phyloP scores from a whole-genome alignment of 2,113 vertebrate genomes.

The Spea bombifrons region DNA sequence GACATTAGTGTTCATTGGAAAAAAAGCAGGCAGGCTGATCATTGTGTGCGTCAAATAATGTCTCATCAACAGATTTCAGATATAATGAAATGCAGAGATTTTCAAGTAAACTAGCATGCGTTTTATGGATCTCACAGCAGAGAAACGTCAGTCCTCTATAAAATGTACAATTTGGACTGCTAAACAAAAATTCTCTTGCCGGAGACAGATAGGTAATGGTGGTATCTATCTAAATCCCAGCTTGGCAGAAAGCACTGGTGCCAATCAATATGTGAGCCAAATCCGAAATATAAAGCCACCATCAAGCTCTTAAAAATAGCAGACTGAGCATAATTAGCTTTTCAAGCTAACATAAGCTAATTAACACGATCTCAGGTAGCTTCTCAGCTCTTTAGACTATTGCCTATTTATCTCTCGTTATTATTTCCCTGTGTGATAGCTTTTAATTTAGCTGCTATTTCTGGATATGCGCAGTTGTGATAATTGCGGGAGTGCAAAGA shows the following conservation, averaged over 20 bases:
- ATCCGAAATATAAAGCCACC: slow-evolving; percentile 3
- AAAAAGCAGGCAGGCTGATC: no score
- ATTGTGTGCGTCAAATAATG: no score
- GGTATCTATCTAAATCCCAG: background rate
- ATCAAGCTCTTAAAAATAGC: slow-evolving; percentile 23
- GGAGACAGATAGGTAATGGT: slow-evolving; percentile 22
- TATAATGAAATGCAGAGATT: no score
- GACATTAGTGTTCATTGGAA: no score
- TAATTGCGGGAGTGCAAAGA: slow-evolving; percentile 2
- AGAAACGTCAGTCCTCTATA: background rate
- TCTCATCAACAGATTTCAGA: no score
- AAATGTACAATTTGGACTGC: slow-evolving; percentile 26
- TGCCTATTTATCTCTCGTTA: slow-evolving; percentile 8
- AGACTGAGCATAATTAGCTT: slow-evolving; percentile 30
- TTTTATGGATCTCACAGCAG: slow-evolving; percentile 5
- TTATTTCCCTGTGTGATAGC: slow-evolving; percentile 14
- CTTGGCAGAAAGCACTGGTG: background rate
- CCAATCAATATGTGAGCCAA: slow-evolving; percentile 32
- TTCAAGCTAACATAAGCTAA: slow-evolving; percentile 31
- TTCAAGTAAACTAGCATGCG: no score
- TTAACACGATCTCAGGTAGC: slow-evolving; percentile 20
- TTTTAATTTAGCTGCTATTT: slow-evolving; percentile 28
- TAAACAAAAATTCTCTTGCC: slow-evolving; percentile 15
- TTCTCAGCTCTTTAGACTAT: slow-evolving; percentile 7
- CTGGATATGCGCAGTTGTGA: slow-evolving; percentile 12